phyloP scores from a whole-genome alignment of 2,888 invertebrate genomes.

The Rapana venosa region DNA sequence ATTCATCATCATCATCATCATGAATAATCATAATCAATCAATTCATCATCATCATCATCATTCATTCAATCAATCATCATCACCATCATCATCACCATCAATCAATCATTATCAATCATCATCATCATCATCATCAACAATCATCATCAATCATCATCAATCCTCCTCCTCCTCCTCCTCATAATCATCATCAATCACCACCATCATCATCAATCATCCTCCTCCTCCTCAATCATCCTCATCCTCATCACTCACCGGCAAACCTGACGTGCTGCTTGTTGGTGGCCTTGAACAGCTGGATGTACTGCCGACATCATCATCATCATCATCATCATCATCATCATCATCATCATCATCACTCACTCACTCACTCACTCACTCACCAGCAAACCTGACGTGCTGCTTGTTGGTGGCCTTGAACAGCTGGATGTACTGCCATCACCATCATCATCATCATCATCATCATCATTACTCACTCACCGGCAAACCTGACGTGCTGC shows the following conservation, averaged over 20 bases:
- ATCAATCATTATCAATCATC: too few species aligned
- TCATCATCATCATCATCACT: constrained; percentile 21
- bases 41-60: constrained; percentile 23
- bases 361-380: neutral
- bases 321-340: too few species aligned
- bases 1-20: too few species aligned
- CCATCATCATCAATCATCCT: too few species aligned
- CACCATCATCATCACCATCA: neutral
- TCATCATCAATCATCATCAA: too few species aligned
- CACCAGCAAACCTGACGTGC: constrained; percentile 86
- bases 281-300: constrained; percentile 98
- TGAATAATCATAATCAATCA: too few species aligned
- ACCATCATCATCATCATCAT: constrained; percentile 13
- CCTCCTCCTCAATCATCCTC: too few species aligned
- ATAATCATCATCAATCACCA: too few species aligned
- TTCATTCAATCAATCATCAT: neutral
- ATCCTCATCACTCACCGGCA: constrained; percentile 82
- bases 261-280: constrained; percentile 96
- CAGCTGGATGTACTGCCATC: constrained; percentile 95
- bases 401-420: constrained; percentile 98
- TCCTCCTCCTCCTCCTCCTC: too few species aligned
- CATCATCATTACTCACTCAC: constrained; percentile 2
- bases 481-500: constrained; percentile 88
- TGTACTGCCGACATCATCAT: constrained; percentile 97
- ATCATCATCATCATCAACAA: too few species aligned